Evolutionary conservation across 64 coral and sea anemone species (phyloP), one percentile per base, ranked within the genome.

Genomic region (Cladopsammia gracilis): DNA sequence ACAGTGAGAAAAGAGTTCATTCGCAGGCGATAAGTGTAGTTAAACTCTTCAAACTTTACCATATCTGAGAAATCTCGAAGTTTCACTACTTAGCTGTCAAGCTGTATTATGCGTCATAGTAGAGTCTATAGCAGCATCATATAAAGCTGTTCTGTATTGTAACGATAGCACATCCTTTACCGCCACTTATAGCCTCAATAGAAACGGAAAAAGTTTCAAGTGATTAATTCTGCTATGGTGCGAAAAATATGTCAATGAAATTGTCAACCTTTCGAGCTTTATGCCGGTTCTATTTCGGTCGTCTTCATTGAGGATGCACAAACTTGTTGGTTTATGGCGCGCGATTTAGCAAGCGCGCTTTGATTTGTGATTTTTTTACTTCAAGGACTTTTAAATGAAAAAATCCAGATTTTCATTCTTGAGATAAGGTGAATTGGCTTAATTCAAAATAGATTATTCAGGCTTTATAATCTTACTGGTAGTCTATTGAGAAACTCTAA

Each of bases 201-300:
- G 80, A 84, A 64, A 84, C 80, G 80, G 80, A 84, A 84, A 84
- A 84, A 67, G 80, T 48, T 84, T 84, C 80, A 84, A 66, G 80
- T 84, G 80, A 84, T 84, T 84, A 84, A 84, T 66, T 67, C 80
- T 84, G 80, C 80, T 84, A 47, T 84, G 80, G 80, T 84, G 80
- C 80, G 80, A 84, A 84, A 84, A 84, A 62, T 84, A 84, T 84
- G 80, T 84, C 61, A 84, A 84, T 66, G 80, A 68, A 84, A 84
- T 84, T 84, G 80, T 84, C 80, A 84, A 82, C 61, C 58, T 84
- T 68, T 84, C 42, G 45, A 68, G 62, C 62, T 49, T 13, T 14
- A 19, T 50, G 43, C 60, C 54, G 78, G 78, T 46, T 59, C 61
- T 49, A 10, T 50, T 51, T 24, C 19, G 44, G 3, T 42, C 59